These are phyloP conservation scores for Hozukius guyotensis DNA, from an alignment of 2,797 vertebrate genomes.

Conservation along the genomic window DNA sequence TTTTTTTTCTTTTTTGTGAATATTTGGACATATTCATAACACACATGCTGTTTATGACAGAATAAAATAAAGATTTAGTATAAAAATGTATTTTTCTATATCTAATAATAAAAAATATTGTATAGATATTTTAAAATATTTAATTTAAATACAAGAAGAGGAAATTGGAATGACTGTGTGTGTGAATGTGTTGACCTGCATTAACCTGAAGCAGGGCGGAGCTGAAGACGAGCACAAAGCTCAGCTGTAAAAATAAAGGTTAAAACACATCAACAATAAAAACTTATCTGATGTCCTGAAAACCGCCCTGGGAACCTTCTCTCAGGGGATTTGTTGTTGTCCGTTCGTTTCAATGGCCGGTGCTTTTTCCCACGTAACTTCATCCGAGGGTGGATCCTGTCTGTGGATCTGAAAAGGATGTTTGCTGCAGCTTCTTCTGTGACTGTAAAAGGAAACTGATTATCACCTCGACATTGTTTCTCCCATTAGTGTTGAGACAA, in stretches of 20 bases:
- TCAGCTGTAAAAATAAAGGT: conserved; percentile 21
- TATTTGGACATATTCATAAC: neutral
- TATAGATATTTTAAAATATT: neutral
- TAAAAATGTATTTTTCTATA: neutral
- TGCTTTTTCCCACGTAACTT: conserved; percentile 66
- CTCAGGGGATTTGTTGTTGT: conserved; percentile 41
- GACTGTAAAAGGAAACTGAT: conserved; percentile 1
- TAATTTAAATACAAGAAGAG: neutral
- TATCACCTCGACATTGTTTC: neutral
- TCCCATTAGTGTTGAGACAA: neutral
- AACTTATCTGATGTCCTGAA: conserved; percentile 64
- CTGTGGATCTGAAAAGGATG: conserved; percentile 18
- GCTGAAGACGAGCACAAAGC: conserved; percentile 15
- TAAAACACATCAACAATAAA: conserved; percentile 31
- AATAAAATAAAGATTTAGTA: neutral
- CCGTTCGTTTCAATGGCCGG: conserved; percentile 28
- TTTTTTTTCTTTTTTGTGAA: neutral
- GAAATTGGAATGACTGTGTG: neutral
- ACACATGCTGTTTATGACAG: neutral
- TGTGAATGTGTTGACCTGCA: conserved; percentile 16
- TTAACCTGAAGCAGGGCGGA: neutral
- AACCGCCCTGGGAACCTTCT: conserved; percentile 22
- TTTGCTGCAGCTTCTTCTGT: conserved; percentile 13
- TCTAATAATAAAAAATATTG: neutral
- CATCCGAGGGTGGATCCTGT: conserved; percentile 63